Evolutionary conservation across 2,888 invertebrate species (phyloP).

Genomic region (Chloroclysta siterata): DNA sequence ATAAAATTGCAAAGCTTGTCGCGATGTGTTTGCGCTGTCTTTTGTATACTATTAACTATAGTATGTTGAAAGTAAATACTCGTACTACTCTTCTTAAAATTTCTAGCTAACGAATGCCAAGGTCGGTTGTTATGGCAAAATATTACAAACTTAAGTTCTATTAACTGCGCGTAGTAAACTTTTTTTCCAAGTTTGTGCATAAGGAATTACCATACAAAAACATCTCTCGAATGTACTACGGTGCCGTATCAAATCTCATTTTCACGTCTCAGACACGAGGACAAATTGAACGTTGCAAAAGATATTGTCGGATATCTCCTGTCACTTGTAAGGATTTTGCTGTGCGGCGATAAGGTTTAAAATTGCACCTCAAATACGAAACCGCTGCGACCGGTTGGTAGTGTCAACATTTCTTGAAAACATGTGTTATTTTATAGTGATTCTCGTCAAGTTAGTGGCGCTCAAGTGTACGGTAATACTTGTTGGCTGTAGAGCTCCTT

Average conservation of each 20-base stretch:
- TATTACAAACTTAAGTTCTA: no score
- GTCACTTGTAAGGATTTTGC: conserved; percentile 5
- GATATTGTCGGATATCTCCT: conserved; percentile 11
- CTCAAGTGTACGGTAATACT: conserved; percentile 5
- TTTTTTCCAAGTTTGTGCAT: no score
- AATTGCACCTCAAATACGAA: conserved; percentile 14
- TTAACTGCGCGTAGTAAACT: no score
- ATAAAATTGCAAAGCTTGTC: conserved; percentile 6
- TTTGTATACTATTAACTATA: background rate
- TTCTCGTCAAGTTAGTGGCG: conserved; percentile 4
- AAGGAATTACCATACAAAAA: no score
- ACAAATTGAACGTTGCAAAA: conserved; percentile 19
- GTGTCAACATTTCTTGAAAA: conserved; percentile 23
- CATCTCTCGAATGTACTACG: conserved; percentile 20
- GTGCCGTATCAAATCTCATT: conserved; percentile 20
- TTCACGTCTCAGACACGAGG: conserved; percentile 19
- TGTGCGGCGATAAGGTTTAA: conserved; percentile 14
- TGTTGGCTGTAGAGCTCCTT: conserved; percentile 2
- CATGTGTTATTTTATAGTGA: conserved; percentile 9
- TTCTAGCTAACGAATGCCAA: conserved; percentile 7
- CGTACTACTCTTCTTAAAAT: background rate
- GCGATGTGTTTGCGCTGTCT: background rate
- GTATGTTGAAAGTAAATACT: conserved; percentile 8
- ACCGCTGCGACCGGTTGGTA: conserved; percentile 21
- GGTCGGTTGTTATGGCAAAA: background rate